A percentile compares a stretch with the other conserved stretches of the same genome.
These are phyloP conservation scores for Porites lobata DNA, from an alignment of 92 coral and sea anemone genomes.

Conservation along the genomic window DNA sequence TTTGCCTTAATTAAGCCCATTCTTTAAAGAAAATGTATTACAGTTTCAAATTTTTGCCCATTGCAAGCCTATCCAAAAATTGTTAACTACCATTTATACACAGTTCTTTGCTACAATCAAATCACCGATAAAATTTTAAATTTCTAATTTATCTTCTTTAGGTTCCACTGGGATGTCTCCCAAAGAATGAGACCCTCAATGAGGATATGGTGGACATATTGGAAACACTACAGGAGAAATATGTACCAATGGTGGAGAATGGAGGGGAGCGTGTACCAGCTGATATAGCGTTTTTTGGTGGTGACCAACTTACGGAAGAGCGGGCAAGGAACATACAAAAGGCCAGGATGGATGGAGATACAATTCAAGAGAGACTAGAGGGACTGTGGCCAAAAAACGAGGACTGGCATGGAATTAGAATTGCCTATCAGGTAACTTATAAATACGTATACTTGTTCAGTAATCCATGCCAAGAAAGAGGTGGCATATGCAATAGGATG, in stretches of 20 bases:
- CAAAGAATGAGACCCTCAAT: constrained; percentile 78
- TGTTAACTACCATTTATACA: constrained; percentile 15
- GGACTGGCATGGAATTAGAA: constrained; percentile 83
- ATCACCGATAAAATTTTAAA: constrained; percentile 20
- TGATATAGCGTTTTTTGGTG: constrained; percentile 70
- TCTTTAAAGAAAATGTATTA: not conserved
- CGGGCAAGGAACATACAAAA: constrained; percentile 76
- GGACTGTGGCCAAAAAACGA: constrained; percentile 77
- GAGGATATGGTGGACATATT: constrained; percentile 82
- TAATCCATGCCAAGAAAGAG: constrained; percentile 29
- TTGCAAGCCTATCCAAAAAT: constrained; percentile 37
- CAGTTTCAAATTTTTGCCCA: constrained; percentile 18
- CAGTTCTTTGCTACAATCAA: constrained; percentile 29
- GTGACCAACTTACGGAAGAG: constrained; percentile 79
- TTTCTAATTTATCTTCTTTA: constrained; percentile 23
- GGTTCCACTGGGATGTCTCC: constrained; percentile 75
- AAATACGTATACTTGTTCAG: constrained; percentile 19
- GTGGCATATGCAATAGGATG: constrained; percentile 17
- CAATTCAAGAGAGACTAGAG: constrained; percentile 47
- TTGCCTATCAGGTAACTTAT: constrained; percentile 67
- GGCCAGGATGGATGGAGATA: constrained; percentile 69
- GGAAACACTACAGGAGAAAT: constrained; percentile 66
- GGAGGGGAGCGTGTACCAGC: constrained; percentile 53
- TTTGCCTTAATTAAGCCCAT: constrained; percentile 16
- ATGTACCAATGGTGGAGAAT: constrained; percentile 64